A percentile compares a stretch with the other conserved stretches of the same genome.
phyloP scores from a whole-genome alignment of 2,113 vertebrate species.

The Bucco capensis region DNA sequence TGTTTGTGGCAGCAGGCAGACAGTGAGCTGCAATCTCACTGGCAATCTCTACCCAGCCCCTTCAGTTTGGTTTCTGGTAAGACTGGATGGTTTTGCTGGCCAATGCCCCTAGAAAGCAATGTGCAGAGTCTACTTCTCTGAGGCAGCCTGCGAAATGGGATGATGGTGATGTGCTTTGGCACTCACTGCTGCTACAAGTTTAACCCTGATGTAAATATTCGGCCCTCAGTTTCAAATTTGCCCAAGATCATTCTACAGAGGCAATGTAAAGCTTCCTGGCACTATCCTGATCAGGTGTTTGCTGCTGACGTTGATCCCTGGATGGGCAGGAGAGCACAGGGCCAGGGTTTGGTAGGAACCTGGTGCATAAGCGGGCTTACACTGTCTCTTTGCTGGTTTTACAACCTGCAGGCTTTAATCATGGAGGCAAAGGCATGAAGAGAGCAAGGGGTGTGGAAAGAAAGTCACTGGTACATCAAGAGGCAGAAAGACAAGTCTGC shows the following conservation, averaged over 20 bases:
- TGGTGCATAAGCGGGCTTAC: background rate
- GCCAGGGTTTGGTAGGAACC: background rate
- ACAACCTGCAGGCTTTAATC: background rate
- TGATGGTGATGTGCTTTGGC: background rate
- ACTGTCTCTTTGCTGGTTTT: background rate
- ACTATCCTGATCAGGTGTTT: fast-evolving
- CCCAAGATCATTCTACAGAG: background rate
- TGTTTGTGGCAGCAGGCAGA: background rate
- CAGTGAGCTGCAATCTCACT: fast-evolving
- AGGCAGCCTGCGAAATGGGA: background rate
- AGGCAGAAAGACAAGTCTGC: background rate
- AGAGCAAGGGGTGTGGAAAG: fast-evolving
- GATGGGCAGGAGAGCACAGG: background rate
- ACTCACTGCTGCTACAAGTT: background rate
- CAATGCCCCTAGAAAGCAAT: fast-evolving
- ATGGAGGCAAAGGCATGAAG: background rate
- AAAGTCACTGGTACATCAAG: background rate
- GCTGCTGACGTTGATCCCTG: background rate
- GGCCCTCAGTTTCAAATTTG: background rate
- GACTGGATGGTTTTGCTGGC: background rate
- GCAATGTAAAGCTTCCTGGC: background rate
- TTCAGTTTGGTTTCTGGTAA: background rate
- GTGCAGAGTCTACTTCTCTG: fast-evolving
- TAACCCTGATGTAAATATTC: background rate
- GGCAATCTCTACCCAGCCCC: background rate